Percentiles rank a stretch among this genome's conserved stretches.
These are phyloP conservation scores for Amphiduros pacificus DNA, from an alignment of 2,888 invertebrate genomes.

Conservation along the genomic window DNA sequence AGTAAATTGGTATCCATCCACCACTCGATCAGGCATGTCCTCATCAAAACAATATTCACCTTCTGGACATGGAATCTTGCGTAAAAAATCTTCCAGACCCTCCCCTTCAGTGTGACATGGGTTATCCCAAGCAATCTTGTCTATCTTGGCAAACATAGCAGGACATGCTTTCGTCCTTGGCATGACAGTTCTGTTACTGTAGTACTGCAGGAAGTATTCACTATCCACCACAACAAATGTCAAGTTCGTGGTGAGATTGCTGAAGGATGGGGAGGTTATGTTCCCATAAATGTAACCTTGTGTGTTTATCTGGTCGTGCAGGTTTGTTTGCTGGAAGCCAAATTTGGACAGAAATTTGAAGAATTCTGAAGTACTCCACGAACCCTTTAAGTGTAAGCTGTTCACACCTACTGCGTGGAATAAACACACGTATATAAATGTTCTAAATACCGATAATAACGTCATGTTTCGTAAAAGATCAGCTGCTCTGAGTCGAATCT, in stretches of 20 bases:
- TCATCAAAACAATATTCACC: conserved; percentile 82
- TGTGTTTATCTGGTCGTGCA: conserved; percentile 80
- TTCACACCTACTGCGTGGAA: not conserved
- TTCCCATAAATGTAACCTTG: conserved; percentile 97
- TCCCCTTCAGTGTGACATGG: conserved; percentile 75
- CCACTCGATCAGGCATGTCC: conserved; percentile 76
- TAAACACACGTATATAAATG: not conserved
- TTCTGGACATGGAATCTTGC: conserved; percentile 81
- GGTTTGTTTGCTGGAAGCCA: conserved; percentile 94
- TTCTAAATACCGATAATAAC: not conserved
- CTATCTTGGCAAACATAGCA: conserved; percentile 83
- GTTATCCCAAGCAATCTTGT: conserved; percentile 80
- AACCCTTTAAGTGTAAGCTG: conserved; percentile 50
- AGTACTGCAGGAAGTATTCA: conserved; percentile 84
- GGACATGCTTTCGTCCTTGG: conserved; percentile 69
- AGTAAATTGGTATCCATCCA: conserved; percentile 88
- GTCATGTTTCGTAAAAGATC: not conserved
- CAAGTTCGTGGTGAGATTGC: conserved; percentile 61
- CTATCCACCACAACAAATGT: conserved; percentile 90
- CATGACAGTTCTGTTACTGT: conserved; percentile 72
- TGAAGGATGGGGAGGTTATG: conserved; percentile 76
- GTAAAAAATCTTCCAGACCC: conserved; percentile 77
- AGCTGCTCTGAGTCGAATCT: not conserved
- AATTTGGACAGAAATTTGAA: conserved; percentile 87
- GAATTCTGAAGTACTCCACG: conserved; percentile 64